phyloP scores from a whole-genome alignment of 2,888 invertebrate species.

The Gastrophysa polygoni region DNA sequence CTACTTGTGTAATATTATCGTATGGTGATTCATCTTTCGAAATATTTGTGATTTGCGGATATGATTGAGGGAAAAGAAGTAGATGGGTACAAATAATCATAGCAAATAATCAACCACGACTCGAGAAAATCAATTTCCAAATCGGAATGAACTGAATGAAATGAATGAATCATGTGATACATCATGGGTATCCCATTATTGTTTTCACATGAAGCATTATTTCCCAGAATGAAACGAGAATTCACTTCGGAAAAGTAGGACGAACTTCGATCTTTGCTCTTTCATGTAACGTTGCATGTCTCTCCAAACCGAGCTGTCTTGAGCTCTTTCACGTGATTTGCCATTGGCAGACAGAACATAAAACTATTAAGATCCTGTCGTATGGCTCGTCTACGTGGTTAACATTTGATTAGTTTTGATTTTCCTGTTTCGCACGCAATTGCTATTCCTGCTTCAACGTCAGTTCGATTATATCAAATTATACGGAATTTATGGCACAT shows the following conservation, averaged over 20 bases:
- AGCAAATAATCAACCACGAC: too few species aligned
- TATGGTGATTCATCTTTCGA: too few species aligned
- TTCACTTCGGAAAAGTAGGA: neutral
- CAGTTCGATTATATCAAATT: conserved; percentile 37
- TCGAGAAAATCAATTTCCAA: too few species aligned
- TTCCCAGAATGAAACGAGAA: too few species aligned
- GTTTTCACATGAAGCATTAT: too few species aligned
- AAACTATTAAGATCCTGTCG: conserved; percentile 42
- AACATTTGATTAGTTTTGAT: conserved; percentile 45
- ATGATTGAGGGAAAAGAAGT: too few species aligned
- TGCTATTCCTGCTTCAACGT: conserved; percentile 35
- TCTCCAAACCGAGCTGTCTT: conserved; percentile 9
- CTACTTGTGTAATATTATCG: too few species aligned
- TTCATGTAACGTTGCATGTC: conserved; percentile 20
- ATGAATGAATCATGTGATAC: too few species aligned
- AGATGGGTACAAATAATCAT: too few species aligned
- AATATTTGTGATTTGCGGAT: too few species aligned
- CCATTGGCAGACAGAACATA: conserved; percentile 29
- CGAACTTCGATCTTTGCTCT: neutral
- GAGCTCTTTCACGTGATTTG: conserved; percentile 22
- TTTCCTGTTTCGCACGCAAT: conserved; percentile 42
- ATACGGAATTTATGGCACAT: conserved; percentile 14
- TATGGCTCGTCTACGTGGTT: conserved; percentile 39
- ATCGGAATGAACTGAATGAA: too few species aligned
- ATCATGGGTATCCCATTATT: too few species aligned